Evolutionary conservation across 1,140 invertebrate species (phyloP).

Genomic region (Solenopsis fugax): DNA sequence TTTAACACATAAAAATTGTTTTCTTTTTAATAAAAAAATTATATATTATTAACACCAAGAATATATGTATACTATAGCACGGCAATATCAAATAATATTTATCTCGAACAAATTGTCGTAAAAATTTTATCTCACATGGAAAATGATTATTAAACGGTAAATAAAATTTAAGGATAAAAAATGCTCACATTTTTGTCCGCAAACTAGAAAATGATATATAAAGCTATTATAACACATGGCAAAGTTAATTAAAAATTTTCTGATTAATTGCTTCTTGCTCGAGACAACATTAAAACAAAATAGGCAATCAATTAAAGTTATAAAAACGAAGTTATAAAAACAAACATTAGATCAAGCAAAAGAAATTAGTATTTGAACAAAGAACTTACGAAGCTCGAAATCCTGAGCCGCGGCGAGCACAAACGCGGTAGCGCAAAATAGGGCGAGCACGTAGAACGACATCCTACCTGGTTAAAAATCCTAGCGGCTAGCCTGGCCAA

Average conservation of each 20-base stretch:
- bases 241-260: neutral
- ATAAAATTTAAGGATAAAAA: neutral
- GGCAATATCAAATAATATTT: neutral
- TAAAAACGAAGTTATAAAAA: neutral
- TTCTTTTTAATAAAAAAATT: neutral
- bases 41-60: neutral
- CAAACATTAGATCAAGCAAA: neutral
- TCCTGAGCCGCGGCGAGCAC: conserved; percentile 69
- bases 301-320: neutral
- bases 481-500: conserved; percentile 76
- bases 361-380: conserved; percentile 17
- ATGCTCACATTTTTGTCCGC: neutral
- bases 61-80: neutral
- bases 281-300: neutral
- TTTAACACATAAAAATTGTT: neutral
- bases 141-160: neutral
- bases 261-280: neutral
- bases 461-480: conserved; percentile 77
- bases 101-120: neutral
- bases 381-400: conserved; percentile 81
- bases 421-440: conserved; percentile 71
- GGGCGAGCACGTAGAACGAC: conserved; percentile 65
- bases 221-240: neutral
- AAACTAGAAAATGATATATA: neutral
- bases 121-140: neutral